A percentile compares a stretch with the other conserved stretches of the same genome.
These are phyloP conservation scores for Potamilus streckersoni DNA, from an alignment of 1,140 invertebrate species.

Conservation along the genomic window DNA sequence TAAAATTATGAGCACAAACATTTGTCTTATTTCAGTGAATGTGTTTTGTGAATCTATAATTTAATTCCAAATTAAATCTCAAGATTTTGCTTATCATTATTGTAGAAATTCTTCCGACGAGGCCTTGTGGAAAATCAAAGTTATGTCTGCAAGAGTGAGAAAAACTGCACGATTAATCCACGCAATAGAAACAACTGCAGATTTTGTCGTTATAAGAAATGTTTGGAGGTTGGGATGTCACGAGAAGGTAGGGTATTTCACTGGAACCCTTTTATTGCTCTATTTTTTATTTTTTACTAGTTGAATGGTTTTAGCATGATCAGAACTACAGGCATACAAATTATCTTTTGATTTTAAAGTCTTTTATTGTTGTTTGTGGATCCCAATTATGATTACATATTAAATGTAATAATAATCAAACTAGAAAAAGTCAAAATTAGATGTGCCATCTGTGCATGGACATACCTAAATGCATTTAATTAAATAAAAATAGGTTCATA, in stretches of 20 bases:
- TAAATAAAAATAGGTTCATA: too few species aligned
- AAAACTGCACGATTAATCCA: conserved; percentile 90
- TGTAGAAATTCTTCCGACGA: conserved; percentile 84
- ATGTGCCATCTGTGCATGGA: too few species aligned
- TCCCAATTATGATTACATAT: neutral
- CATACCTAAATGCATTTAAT: too few species aligned
- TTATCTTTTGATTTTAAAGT: neutral
- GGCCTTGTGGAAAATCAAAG: conserved; percentile 89
- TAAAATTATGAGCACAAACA: too few species aligned
- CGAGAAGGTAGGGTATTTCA: conserved; percentile 43
- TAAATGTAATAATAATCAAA: neutral
- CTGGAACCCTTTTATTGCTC: too few species aligned
- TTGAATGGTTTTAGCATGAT: neutral
- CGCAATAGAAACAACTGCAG: conserved; percentile 96
- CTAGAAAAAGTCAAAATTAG: neutral
- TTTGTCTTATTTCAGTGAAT: too few species aligned
- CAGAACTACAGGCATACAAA: neutral
- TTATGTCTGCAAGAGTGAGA: conserved; percentile 59
- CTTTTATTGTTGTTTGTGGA: neutral
- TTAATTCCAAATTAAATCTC: too few species aligned
- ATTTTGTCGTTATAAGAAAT: conserved; percentile 91
- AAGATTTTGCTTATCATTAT: neutral
- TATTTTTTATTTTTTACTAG: neutral
- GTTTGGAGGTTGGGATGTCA: conserved; percentile 93
- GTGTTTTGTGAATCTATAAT: too few species aligned